Conservation (phyloP, 2,113 vertebrate genomes). For the Vulpes lagopus region DNA sequence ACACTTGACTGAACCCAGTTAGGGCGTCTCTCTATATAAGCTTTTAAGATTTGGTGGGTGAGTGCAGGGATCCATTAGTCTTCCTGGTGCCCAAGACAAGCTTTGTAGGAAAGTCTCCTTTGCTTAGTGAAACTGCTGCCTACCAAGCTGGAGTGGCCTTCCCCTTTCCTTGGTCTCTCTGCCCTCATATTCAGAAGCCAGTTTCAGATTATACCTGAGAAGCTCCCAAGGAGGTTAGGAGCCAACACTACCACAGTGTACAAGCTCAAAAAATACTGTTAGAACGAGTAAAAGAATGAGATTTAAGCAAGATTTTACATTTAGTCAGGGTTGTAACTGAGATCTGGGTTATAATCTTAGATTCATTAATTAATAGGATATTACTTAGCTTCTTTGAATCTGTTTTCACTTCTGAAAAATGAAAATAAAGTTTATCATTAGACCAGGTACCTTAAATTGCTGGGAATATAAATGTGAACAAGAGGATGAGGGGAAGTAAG, state of each 20-base stretch:
- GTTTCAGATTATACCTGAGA: not conserved
- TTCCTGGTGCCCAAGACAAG: not conserved
- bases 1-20: not conserved
- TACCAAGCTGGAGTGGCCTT: not conserved
- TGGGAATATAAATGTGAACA: not conserved
- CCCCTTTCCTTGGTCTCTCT: not conserved
- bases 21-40: not conserved
- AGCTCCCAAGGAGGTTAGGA: not conserved
- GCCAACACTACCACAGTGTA: not conserved
- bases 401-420: slow-evolving; percentile 54
- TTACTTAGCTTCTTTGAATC: slow-evolving; percentile 46
- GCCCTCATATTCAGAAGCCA: not conserved
- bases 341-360: not conserved
- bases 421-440: slow-evolving; percentile 42
- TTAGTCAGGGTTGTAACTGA: slow-evolving; percentile 8
- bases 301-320: slow-evolving; percentile 36
- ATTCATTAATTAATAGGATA: slow-evolving; percentile 38
- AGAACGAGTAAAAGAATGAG: slow-evolving; percentile 12
- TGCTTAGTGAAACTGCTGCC: not conserved
- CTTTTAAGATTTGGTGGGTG: not conserved
- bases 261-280: not conserved
- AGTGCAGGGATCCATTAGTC: not conserved
- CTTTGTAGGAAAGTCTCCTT: not conserved
- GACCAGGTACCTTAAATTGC: not conserved
- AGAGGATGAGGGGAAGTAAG: not conserved